Conservation (phyloP, 2,113 vertebrate species). For the Odontophorus gujanensis region DNA sequence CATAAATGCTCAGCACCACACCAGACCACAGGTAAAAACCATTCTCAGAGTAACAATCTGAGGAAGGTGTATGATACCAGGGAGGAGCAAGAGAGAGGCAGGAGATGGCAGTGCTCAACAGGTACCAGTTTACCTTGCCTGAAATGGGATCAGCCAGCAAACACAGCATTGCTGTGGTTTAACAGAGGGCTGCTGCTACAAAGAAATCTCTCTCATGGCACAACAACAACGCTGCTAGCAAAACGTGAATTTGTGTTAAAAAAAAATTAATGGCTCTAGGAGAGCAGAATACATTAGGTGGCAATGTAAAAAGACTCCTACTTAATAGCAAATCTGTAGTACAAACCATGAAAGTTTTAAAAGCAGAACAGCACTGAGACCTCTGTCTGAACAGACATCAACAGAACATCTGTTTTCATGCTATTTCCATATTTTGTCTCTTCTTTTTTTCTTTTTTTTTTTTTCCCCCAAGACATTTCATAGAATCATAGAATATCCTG, state of each 20-base stretch:
- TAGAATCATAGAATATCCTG: too few species aligned
- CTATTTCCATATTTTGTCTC: not conserved
- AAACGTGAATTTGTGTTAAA: conserved; percentile 49
- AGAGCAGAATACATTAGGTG: not conserved
- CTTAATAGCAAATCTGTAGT: not conserved
- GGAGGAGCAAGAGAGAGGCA: not conserved
- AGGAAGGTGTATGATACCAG: not conserved
- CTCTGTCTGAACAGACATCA: not conserved
- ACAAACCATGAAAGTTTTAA: not conserved
- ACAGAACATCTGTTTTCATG: not conserved
- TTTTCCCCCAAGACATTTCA: not conserved
- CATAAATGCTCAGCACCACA: not conserved
- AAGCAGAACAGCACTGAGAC: not conserved
- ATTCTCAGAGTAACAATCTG: not conserved
- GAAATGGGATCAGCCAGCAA: not conserved
- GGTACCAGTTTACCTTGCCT: not conserved
- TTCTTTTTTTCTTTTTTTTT: too few species aligned
- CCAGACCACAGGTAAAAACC: not conserved
- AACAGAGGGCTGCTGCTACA: not conserved
- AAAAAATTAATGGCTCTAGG: conserved; percentile 38
- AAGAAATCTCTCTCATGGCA: not conserved
- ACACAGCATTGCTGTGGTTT: not conserved
- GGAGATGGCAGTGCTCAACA: not conserved
- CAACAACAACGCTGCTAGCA: not conserved
- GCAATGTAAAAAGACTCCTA: not conserved